Percentiles rank a stretch among this genome's conserved stretches.
Conservation (phyloP, 2,113 vertebrate genomes). For the Cavia porcellus region DNA sequence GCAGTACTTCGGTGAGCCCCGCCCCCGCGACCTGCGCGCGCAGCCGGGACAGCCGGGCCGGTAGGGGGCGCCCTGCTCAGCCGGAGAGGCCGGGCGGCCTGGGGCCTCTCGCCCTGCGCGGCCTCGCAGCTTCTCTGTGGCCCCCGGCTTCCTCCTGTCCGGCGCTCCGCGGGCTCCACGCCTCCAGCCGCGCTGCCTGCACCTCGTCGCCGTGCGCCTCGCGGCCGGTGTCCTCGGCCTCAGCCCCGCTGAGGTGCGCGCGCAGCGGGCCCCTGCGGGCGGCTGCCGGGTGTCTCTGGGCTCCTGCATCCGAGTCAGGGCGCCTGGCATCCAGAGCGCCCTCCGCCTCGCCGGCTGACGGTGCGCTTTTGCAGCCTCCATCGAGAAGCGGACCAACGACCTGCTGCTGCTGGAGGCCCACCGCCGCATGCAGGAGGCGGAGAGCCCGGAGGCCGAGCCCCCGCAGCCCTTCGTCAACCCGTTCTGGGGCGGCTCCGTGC, state of each 20-base stretch:
- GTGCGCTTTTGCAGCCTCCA: slow-evolving; percentile 67
- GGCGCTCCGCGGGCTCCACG: background rate
- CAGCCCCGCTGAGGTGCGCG: background rate
- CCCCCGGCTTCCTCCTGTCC: background rate
- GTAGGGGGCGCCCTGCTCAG: too few species aligned
- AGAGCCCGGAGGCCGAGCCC: fast-evolving
- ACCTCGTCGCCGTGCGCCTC: too few species aligned
- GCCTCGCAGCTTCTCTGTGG: background rate
- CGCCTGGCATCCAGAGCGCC: background rate
- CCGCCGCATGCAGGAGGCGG: background rate
- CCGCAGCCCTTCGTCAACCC: slow-evolving; percentile 60
- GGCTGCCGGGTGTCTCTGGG: background rate
- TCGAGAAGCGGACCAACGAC: slow-evolving; percentile 83
- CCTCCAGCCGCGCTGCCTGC: background rate
- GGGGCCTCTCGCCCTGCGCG: too few species aligned
- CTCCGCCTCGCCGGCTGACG: background rate
- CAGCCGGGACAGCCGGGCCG: too few species aligned
- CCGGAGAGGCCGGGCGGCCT: too few species aligned
- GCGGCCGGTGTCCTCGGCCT: too few species aligned
- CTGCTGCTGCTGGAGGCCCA: slow-evolving; percentile 83
- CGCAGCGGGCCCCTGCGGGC: background rate
- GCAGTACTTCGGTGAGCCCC: slow-evolving; percentile 84
- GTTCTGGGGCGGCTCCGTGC: background rate
- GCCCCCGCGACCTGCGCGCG: background rate
- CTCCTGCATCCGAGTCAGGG: background rate